phyloP scores from a whole-genome alignment of 2,797 vertebrate genomes.

The Poliocrania exsul region DNA sequence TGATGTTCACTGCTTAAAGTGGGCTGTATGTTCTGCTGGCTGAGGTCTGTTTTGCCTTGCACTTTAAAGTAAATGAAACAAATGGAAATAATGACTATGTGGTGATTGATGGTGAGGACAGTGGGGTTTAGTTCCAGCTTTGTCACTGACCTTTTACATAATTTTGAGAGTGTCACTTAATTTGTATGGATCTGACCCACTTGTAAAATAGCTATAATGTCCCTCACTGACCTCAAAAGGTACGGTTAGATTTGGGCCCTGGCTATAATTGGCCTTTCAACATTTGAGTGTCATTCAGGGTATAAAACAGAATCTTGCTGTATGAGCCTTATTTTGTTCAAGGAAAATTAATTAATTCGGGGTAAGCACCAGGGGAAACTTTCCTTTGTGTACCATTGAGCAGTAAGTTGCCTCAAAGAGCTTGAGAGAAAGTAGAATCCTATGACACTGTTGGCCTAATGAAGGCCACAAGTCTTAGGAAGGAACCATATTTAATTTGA shows the following conservation, averaged over 20 bases:
- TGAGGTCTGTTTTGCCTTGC: neutral
- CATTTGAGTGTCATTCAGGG: neutral
- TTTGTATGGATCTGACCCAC: neutral
- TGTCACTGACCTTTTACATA: neutral
- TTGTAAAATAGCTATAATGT: neutral
- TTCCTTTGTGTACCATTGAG: neutral
- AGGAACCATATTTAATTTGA: neutral
- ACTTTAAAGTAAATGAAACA: neutral
- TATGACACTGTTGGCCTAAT: neutral
- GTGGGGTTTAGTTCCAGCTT: neutral
- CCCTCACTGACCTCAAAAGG: neutral
- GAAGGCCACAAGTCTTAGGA: neutral
- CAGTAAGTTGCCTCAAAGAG: neutral
- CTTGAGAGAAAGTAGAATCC: neutral
- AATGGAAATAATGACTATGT: neutral
- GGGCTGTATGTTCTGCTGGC: neutral
- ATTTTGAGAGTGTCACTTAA: neutral
- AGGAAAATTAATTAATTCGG: neutral
- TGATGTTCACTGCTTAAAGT: neutral
- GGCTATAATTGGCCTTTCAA: neutral
- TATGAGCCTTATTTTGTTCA: neutral
- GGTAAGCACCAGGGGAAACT: neutral
- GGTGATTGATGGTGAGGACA: neutral
- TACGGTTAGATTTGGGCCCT: neutral
- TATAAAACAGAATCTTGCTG: neutral